Percentiles rank a stretch among this genome's conserved stretches.
phyloP scores from a whole-genome alignment of 92 coral and sea anemone species.

The Diadumene lineata region DNA sequence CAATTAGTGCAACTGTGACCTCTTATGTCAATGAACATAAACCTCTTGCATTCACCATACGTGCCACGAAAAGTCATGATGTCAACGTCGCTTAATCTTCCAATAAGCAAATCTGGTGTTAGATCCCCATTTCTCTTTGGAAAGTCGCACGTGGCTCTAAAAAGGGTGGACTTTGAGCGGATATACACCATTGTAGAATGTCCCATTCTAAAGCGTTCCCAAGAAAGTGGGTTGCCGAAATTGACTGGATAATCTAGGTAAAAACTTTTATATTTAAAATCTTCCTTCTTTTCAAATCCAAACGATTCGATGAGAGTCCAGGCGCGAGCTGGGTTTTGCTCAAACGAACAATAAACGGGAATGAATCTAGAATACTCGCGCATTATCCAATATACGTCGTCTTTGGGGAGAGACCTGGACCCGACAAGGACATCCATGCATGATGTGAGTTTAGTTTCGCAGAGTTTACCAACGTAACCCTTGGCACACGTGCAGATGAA shows the following conservation, averaged over 20 bases:
- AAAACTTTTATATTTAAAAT: too few species aligned
- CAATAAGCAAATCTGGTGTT: conserved; percentile 8
- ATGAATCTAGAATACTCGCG: background rate
- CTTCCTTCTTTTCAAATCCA: background rate
- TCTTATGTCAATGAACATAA: background rate
- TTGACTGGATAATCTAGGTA: background rate
- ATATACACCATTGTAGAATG: background rate
- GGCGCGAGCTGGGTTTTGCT: background rate
- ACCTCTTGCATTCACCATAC: conserved; percentile 1
- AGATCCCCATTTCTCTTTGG: background rate
- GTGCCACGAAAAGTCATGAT: background rate
- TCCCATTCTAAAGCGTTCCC: background rate
- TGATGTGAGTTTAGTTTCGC: background rate
- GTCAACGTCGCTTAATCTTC: background rate
- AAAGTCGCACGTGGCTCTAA: conserved; percentile 33
- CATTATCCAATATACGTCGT: background rate
- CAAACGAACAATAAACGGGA: background rate
- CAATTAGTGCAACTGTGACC: conserved; percentile 1
- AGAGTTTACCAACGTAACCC: background rate
- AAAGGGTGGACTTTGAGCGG: background rate
- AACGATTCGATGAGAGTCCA: conserved; percentile 7
- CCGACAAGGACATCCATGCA: background rate
- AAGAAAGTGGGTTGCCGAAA: background rate
- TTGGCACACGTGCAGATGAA: background rate
- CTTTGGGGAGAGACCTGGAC: background rate